Conservation (phyloP, 1,140 invertebrate species). For the Branchinecta lynchi region DNA sequence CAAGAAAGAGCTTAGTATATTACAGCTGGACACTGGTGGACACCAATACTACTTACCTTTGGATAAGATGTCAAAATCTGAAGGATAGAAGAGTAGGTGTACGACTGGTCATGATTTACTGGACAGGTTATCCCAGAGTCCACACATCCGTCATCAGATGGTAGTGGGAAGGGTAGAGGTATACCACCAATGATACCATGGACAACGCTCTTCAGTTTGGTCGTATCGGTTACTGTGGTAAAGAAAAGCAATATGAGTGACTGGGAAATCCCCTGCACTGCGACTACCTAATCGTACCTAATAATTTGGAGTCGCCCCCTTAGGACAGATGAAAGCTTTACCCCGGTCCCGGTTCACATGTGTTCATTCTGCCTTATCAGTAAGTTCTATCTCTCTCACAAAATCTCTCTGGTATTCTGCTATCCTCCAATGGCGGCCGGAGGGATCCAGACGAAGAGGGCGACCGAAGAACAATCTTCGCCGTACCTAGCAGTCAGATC, state of each 20-base stretch:
- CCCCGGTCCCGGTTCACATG: neutral
- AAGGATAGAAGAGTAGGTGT: slow-evolving; percentile 42
- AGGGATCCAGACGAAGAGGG: too few relatives aligned
- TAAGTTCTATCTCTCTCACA: too few relatives aligned
- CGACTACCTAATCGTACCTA: too few relatives aligned
- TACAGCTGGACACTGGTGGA: too few relatives aligned
- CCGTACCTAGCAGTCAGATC: too few relatives aligned
- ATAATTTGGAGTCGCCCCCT: too few relatives aligned
- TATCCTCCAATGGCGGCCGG: too few relatives aligned
- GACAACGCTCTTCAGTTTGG: slow-evolving; percentile 40
- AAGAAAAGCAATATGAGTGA: neutral
- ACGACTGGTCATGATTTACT: slow-evolving; percentile 37
- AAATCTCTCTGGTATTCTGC: too few relatives aligned
- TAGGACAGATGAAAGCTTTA: too few relatives aligned
- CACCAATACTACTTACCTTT: slow-evolving; percentile 32
- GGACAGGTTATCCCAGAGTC: slow-evolving; percentile 47
- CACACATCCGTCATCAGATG: slow-evolving; percentile 49
- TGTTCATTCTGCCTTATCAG: neutral
- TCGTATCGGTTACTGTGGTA: slow-evolving; percentile 34
- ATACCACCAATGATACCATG: slow-evolving; percentile 51
- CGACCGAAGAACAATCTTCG: too few relatives aligned
- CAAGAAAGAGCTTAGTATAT: too few relatives aligned
- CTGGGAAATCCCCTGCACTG: too few relatives aligned
- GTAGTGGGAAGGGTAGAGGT: slow-evolving; percentile 49
- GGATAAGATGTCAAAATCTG: slow-evolving; percentile 46